Evolutionary conservation across 2,113 vertebrate species (phyloP).

Genomic region (Ciconia maguari): DNA sequence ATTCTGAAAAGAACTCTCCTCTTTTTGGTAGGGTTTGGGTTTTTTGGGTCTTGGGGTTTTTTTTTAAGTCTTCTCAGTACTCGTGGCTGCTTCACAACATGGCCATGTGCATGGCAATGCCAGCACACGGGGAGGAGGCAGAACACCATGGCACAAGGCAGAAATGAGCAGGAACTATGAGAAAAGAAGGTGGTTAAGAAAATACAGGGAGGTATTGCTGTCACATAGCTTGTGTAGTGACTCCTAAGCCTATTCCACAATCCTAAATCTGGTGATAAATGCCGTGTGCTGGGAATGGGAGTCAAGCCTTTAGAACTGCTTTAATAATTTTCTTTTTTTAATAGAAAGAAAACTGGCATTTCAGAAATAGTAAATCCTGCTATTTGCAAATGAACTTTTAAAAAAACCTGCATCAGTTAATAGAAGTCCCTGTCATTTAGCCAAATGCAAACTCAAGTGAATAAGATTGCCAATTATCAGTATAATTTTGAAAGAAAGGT

Average conservation of each 20-base stretch:
- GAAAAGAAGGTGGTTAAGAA: not conserved
- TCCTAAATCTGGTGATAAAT: not conserved
- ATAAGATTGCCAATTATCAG: constrained; percentile 52
- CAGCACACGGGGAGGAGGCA: not conserved
- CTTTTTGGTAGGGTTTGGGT: not conserved
- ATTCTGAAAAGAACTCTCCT: not conserved
- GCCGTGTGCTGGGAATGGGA: not conserved
- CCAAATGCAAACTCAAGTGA: constrained; percentile 64
- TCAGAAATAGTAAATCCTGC: constrained; percentile 59
- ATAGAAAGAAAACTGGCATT: constrained; percentile 40
- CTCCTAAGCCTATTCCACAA: not conserved
- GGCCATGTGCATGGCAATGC: accelerated
- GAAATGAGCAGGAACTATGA: not conserved
- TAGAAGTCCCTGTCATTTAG: constrained; percentile 56
- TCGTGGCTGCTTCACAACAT: not conserved
- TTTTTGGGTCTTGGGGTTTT: not conserved
- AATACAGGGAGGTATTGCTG: not conserved
- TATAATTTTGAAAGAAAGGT: constrained; percentile 45
- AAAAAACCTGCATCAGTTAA: constrained; percentile 28
- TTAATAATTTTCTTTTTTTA: constrained; percentile 15
- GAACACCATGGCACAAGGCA: not conserved
- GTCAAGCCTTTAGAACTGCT: not conserved
- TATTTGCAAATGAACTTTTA: constrained; percentile 26
- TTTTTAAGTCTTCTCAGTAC: not conserved
- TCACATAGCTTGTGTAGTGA: not conserved